Base-by-base conservation (phyloP, 1,140 invertebrate genomes). In the Bombus difficillimus region DNA sequence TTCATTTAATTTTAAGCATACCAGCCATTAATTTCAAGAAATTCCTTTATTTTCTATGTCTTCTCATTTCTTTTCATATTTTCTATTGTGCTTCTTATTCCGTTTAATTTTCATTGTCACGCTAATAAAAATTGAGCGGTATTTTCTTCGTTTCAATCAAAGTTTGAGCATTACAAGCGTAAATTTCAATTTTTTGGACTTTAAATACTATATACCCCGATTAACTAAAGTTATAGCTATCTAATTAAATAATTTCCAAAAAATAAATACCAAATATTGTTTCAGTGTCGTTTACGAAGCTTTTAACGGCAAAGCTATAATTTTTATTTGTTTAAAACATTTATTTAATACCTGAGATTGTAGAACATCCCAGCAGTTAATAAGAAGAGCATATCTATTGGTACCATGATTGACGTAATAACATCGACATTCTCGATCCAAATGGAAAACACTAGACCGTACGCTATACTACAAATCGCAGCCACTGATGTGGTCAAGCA, bases 301-400 rank as follows among this genome's bases (percentile, higher is more conserved):
- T n/a, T 62, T 62, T n/a, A 62, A n/a, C 12, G 1, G 28, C 0
- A n/a, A 12, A 13, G 28, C 0, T n/a, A 12, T 12, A 62, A 62
- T n/a, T n/a, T n/a, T 1, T 13, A 62, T 62, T 62, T 62, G n/a
- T 4, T 62, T 62, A n/a, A 41, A 41, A 3, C 1, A 32, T 32
- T 10, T 18, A 32, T 32, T 10, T 18, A 13, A 10, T 85, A 92
- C 91, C 91, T 91, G 37, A 92, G 69, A 87, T 90, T 93, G 76
- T 91, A 92, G 77, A 88, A 93, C 59, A 92, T 86, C 1, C 92
- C 92, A 28, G 91, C 85, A 72, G 87, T 92, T 22, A 92, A 25
- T 3, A 92, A n/a, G 9, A 90, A 81, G 25, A 91, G n/a, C 53
- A 92, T 64, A 69, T 93, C 91, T 62, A 92, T 64, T 6, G 88